phyloP scores from a whole-genome alignment of 1,140 invertebrate genomes.

The Galendromus occidentalis region DNA sequence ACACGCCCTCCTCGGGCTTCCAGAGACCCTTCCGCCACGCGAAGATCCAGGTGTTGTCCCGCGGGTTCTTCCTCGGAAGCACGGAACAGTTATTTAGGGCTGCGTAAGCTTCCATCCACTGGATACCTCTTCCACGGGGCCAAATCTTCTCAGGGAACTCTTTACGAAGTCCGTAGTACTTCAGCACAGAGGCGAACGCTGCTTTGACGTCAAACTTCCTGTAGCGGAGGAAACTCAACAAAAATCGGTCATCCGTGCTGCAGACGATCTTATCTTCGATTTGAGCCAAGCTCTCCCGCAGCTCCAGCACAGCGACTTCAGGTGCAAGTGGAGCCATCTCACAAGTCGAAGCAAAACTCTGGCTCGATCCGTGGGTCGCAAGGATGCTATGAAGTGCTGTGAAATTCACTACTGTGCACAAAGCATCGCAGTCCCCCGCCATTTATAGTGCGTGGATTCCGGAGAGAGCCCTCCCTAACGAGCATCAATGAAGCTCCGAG shows the following conservation, averaged over 20 bases:
- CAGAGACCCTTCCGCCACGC: neutral
- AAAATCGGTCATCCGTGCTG: neutral
- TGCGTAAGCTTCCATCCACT: neutral
- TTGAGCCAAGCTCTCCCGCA: neutral
- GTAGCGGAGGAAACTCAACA: neutral
- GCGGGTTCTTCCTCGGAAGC: neutral
- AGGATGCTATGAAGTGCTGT: too few relatives aligned
- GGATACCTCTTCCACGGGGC: neutral
- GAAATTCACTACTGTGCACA: too few relatives aligned
- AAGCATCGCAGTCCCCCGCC: too few relatives aligned
- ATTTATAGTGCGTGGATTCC: too few relatives aligned
- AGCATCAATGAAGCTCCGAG: too few relatives aligned
- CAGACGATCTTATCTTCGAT: neutral
- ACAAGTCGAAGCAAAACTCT: too few relatives aligned
- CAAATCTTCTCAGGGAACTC: constrained; percentile 5
- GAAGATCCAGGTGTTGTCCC: neutral
- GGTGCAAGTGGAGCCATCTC: too few relatives aligned
- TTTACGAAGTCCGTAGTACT: neutral
- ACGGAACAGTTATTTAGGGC: neutral
- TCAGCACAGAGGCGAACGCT: neutral
- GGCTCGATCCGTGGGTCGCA: too few relatives aligned
- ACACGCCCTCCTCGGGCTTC: neutral
- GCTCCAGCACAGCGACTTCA: neutral
- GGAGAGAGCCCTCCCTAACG: too few relatives aligned
- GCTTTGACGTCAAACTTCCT: neutral